Conservation (phyloP, 2,888 invertebrate species). For the Orgyia antiqua region DNA sequence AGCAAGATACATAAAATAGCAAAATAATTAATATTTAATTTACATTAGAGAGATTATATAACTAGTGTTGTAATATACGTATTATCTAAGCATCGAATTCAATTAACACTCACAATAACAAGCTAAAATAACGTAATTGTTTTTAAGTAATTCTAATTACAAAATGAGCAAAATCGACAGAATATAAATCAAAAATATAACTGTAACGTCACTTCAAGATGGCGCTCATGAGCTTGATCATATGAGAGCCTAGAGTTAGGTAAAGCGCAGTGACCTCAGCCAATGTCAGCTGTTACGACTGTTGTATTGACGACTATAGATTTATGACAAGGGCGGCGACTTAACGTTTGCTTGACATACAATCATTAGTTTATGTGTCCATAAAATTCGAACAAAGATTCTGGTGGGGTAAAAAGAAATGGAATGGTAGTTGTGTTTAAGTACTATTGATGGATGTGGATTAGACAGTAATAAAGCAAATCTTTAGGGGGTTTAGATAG, state of each 20-base stretch:
- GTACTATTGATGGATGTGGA: too few species aligned
- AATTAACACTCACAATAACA: not conserved
- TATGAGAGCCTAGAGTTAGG: conserved; percentile 45
- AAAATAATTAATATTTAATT: too few species aligned
- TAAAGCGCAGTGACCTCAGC: conserved; percentile 56
- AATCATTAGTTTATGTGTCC: conserved; percentile 4
- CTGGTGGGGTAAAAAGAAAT: too few species aligned
- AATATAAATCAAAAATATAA: too few species aligned
- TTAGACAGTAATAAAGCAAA: too few species aligned
- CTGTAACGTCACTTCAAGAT: conserved; percentile 51
- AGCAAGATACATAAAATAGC: too few species aligned
- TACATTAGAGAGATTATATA: too few species aligned
- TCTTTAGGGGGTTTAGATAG: too few species aligned
- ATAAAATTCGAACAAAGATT: too few species aligned
- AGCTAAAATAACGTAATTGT: not conserved
- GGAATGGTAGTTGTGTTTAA: too few species aligned
- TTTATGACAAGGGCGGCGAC: conserved; percentile 15
- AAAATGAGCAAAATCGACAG: too few species aligned
- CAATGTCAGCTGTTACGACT: conserved; percentile 55
- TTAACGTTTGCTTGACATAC: conserved; percentile 8
- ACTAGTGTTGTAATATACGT: too few species aligned
- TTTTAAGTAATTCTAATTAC: conserved; percentile 19
- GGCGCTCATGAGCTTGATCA: conserved; percentile 42
- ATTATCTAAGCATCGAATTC: not conserved
- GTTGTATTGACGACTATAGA: conserved; percentile 27